Base-by-base conservation (phyloP, 2,113 vertebrate genomes). In the Festucalex cinctus region DNA sequence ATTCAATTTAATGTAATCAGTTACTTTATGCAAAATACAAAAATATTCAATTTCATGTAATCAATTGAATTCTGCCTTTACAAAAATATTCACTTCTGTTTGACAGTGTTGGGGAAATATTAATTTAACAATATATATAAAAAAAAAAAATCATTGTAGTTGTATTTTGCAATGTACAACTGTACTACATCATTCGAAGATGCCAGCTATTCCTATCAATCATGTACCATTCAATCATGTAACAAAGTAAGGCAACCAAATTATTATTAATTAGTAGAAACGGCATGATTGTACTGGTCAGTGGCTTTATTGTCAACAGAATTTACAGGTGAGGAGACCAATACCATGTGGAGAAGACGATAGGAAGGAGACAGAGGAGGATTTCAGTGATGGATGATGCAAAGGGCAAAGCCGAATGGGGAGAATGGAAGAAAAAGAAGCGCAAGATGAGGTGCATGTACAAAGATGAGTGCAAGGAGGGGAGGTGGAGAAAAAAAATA, bases 311-410 rank as follows among this genome's bases (percentile, higher is more conserved):
- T 19, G 5, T 5, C 32, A n/a, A 19, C 19, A 57, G 17, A 16
- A 57, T 13, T 13, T 6, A 43, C 9, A 49, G 70, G 43, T 73
- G 41, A 24, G 32, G 63, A 51, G 1, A 8, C 22, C 39, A 74
- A 60, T 61, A 56, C 32, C 54, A 77, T 17, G 70, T 65, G 24
- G 63, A 59, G 67, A 41, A 37, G 28, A 63, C 41, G 57, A 53
- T 28, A 26, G 49, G 24, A 37, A 73, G 17, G 36, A 44, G 44
- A 51, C 10, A 35, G 24, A 35, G 17, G 39, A 64, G 49, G 35
- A 73, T 73, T 71, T 73, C 54, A 62, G 39, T 65, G 28, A 32
- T 35, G 17, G 48, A 65, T 65, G 64, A 49, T 19, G 22, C 46
- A 35, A 65, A 48, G 17, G 41, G 44, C 4, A 1, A 32, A 44